Evolutionary conservation across 2,797 vertebrate genomes (phyloP), one percentile per base, ranked within the genome.

Genomic region (Tenualosa ilisha): DNA sequence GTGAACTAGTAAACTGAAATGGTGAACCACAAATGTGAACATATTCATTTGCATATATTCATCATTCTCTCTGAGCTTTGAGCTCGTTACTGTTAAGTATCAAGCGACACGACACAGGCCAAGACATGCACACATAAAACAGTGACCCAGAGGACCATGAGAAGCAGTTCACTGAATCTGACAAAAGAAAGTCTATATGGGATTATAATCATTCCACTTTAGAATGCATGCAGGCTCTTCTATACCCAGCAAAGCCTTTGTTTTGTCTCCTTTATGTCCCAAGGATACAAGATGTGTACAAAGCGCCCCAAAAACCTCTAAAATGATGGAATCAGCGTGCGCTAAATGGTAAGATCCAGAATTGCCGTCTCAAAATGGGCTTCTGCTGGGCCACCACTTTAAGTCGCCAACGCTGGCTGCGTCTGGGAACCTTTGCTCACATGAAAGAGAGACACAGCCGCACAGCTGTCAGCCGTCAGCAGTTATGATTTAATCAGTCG

Each of bases 381-480:
- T 9, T 63, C 59, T n/a, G 59, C 59, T 24, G 59, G n/a, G 59
- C 59, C 59, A 24, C 59, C 59, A 8, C 59, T 63, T 63, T 24
- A n/a, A 24, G 59, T 24, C 59, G 7, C 59, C 59, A 9, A n/a
- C 8, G n/a, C n/a, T n/a, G 84, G n/a, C n/a, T n/a, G 84, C 88
- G 88, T 88, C 89, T 85, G 89, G 59, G 82, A 86, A 53, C 87
- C 88, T 82, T 89, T 91, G 88, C 89, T 91, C 88, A 86, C 85
- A 89, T 89, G 87, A 85, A 68, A 91, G 87, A 88, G 87, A 79
- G 89, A 89, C 81, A 85, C 82, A 89, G 88, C 87, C 89, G 89
- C 91, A 88, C 85, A 90, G 87, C 91, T 90, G 88, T 89, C 89
- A 89, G 90, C 86, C 89, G 88, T 91, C 89, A 86, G 84, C 85